Conservation (phyloP, 1,140 invertebrate genomes). For the Trichonephila inaurata region DNA sequence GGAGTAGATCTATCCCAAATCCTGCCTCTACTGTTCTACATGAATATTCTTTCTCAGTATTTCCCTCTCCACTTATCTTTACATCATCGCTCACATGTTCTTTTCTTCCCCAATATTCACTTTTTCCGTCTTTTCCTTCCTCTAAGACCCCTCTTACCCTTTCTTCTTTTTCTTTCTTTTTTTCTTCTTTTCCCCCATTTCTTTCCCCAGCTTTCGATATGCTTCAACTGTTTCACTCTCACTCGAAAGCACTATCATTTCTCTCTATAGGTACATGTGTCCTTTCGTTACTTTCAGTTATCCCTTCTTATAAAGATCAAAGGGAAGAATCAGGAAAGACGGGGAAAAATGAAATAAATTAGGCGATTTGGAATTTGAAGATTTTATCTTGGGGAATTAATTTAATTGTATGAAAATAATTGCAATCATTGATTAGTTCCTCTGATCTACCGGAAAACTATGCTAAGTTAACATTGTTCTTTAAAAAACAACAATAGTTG, state of each 20-base stretch:
- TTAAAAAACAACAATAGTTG: not conserved
- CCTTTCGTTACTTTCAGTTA: conserved; percentile 36
- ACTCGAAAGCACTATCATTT: conserved; percentile 10
- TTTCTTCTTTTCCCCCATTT: not conserved
- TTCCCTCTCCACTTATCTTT: conserved; percentile 32
- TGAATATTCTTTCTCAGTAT: conserved; percentile 50
- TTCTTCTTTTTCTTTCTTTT: not conserved
- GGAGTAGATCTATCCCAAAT: conserved; percentile 11
- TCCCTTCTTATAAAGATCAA: conserved; percentile 34
- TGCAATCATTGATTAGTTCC: not conserved
- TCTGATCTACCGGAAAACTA: not conserved
- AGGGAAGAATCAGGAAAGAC: not conserved
- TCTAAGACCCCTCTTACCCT: not conserved
- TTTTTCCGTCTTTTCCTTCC: not conserved
- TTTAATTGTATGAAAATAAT: not conserved
- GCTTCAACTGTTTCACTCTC: conserved; percentile 60
- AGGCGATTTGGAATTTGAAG: not conserved
- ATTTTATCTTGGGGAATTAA: not conserved
- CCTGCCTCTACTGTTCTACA: conserved; percentile 2
- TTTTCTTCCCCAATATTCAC: conserved; percentile 55
- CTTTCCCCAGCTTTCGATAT: not conserved
- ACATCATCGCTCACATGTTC: conserved; percentile 67
- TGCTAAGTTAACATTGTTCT: not conserved
- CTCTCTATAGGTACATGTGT: conserved; percentile 24
- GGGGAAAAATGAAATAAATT: not conserved